A percentile compares a stretch with the other conserved stretches of the same genome.
Evolutionary conservation across 2,113 vertebrate genomes (phyloP).

Genomic region (Oceanites oceanicus): DNA sequence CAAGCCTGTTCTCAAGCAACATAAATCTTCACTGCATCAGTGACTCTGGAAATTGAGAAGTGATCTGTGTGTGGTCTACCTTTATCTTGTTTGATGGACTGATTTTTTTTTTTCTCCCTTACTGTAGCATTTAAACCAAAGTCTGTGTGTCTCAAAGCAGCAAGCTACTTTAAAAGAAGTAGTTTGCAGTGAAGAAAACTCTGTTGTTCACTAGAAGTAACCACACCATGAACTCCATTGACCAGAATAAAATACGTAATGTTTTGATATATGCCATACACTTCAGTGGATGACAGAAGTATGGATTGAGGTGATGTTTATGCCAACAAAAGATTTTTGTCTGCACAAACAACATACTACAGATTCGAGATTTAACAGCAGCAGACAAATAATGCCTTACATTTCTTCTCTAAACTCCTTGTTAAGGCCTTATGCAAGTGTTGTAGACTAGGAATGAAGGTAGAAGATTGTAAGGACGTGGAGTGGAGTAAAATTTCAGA

Average conservation of each 20-base stretch:
- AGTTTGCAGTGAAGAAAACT: neutral
- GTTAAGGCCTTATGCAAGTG: neutral
- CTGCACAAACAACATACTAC: neutral
- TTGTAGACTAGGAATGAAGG: neutral
- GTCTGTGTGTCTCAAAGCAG: neutral
- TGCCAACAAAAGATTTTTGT: neutral
- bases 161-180: neutral
- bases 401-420: neutral
- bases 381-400: neutral
- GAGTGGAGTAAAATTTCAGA: neutral
- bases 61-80: slow-evolving; percentile 52
- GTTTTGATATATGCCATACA: neutral
- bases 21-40: slow-evolving; percentile 58
- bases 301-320: neutral
- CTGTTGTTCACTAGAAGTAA: neutral
- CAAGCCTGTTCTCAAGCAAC: slow-evolving; percentile 35
- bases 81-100: slow-evolving; percentile 47
- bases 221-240: neutral
- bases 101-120: neutral
- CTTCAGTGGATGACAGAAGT: neutral
- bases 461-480: neutral
- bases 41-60: slow-evolving; percentile 67
- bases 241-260: neutral
- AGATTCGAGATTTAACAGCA: neutral
- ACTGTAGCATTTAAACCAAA: slow-evolving; percentile 23